Conservation (phyloP, 1,140 invertebrate species). For the Drosophila takahashii region DNA sequence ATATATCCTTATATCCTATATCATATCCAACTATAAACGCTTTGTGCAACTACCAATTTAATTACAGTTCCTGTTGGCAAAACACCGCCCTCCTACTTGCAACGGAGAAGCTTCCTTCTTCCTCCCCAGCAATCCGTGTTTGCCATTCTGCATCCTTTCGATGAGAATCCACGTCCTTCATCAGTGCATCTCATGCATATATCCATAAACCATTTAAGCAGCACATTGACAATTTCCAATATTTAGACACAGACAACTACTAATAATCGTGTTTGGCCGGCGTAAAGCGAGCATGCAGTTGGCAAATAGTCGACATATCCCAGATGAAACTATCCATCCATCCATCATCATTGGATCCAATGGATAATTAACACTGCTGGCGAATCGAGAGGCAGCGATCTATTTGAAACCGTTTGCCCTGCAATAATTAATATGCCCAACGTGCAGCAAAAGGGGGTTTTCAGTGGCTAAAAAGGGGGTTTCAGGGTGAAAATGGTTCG, state of each 20-base stretch:
- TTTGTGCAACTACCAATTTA: constrained; percentile 33
- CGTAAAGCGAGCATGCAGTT: constrained; percentile 72
- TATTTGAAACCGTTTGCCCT: constrained; percentile 38
- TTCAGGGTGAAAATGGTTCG: constrained; percentile 13
- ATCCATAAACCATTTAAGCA: constrained; percentile 51
- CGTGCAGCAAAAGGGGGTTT: constrained; percentile 35
- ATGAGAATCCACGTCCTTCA: constrained; percentile 4
- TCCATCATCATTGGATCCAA: constrained; percentile 4
- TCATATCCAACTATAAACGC: not conserved
- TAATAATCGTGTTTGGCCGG: constrained; percentile 75
- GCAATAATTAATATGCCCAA: constrained; percentile 81
- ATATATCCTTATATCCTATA: no score
- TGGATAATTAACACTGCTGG: constrained; percentile 71
- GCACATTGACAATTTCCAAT: constrained; percentile 75
- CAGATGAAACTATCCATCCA: constrained; percentile 5
- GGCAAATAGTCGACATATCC: constrained; percentile 40
- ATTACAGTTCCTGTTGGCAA: constrained; percentile 18
- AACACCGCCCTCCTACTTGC: constrained; percentile 16
- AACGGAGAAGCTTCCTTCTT: constrained; percentile 28
- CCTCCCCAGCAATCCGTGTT: constrained; percentile 13
- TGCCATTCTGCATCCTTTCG: constrained; percentile 11
- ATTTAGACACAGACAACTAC: constrained; percentile 77
- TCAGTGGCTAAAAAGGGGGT: constrained; percentile 2
- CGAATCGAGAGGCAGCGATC: constrained; percentile 57
- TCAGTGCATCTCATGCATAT: not conserved